These are phyloP conservation scores for Cricetomys ansorgei DNA, from an alignment of 2,113 vertebrate species.

Conservation along the genomic window DNA sequence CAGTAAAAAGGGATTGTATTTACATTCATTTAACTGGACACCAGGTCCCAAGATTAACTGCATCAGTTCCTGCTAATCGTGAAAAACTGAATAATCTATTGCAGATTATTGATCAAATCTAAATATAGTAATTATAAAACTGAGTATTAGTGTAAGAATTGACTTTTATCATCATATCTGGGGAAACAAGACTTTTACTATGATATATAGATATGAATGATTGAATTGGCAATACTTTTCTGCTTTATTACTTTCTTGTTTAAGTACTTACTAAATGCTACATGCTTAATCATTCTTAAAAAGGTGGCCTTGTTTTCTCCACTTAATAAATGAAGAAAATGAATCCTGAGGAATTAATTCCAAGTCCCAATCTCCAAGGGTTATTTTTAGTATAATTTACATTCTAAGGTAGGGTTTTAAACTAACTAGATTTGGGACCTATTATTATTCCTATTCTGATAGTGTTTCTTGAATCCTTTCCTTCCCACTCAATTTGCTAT, in stretches of 20 bases:
- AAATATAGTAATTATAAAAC: neutral
- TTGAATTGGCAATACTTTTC: neutral
- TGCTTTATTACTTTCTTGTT: neutral
- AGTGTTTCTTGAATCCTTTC: conserved; percentile 54
- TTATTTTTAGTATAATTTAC: neutral
- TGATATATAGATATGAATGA: neutral
- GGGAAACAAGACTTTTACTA: neutral
- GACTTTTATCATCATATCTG: neutral
- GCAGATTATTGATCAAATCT: neutral
- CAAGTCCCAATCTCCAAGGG: neutral
- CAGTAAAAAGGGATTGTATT: neutral
- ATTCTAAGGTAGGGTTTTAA: conserved; percentile 15
- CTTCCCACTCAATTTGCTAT: conserved; percentile 65
- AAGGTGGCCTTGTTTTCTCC: neutral
- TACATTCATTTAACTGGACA: neutral
- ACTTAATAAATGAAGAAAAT: conserved; percentile 52
- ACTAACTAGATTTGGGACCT: neutral
- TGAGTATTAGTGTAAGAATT: neutral
- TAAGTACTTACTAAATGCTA: neutral
- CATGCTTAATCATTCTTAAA: neutral
- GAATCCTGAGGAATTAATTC: conserved; percentile 3
- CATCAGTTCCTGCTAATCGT: neutral
- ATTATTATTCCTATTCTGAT: conserved; percentile 2
- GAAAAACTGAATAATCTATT: neutral
- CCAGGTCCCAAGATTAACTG: neutral